These are phyloP conservation scores for Melanerpes formicivorus DNA, from an alignment of 2,113 vertebrate genomes.

Conservation along the genomic window DNA sequence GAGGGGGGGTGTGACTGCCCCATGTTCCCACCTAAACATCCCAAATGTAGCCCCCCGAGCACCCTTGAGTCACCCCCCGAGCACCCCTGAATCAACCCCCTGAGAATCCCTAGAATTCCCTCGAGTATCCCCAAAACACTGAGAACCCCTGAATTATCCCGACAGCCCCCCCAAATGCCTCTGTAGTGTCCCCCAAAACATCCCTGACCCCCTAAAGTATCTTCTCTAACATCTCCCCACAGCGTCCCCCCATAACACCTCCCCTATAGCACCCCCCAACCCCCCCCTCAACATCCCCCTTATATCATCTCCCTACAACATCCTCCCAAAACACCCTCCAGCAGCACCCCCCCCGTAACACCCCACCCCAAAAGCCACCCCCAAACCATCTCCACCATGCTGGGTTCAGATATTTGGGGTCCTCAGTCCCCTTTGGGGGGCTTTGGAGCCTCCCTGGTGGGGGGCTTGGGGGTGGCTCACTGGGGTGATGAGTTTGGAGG, in stretches of 20 bases:
- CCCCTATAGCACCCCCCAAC: background rate
- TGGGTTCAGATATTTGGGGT: too few relatives aligned
- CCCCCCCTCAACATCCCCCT: background rate
- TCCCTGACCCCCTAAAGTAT: background rate
- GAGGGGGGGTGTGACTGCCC: too few relatives aligned
- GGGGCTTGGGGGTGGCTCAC: background rate
- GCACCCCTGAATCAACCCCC: too few relatives aligned
- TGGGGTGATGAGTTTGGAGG: background rate
- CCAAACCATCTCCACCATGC: background rate
- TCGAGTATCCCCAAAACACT: too few relatives aligned
- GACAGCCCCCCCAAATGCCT: background rate
- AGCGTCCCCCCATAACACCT: background rate
- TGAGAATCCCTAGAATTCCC: too few relatives aligned
- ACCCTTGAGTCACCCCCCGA: too few relatives aligned
- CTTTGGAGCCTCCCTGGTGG: background rate
- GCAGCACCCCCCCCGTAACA: background rate
- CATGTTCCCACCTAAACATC: too few relatives aligned
- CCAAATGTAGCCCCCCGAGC: background rate
- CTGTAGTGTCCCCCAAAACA: background rate
- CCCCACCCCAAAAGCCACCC: too few relatives aligned
- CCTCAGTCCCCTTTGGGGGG: too few relatives aligned
- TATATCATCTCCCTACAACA: rapidly evolving
- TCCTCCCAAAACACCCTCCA: background rate
- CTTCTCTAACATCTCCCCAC: background rate
- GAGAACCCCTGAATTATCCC: too few relatives aligned